Base-by-base conservation (phyloP, 2,797 vertebrate genomes). In the Myotis planiceps region DNA sequence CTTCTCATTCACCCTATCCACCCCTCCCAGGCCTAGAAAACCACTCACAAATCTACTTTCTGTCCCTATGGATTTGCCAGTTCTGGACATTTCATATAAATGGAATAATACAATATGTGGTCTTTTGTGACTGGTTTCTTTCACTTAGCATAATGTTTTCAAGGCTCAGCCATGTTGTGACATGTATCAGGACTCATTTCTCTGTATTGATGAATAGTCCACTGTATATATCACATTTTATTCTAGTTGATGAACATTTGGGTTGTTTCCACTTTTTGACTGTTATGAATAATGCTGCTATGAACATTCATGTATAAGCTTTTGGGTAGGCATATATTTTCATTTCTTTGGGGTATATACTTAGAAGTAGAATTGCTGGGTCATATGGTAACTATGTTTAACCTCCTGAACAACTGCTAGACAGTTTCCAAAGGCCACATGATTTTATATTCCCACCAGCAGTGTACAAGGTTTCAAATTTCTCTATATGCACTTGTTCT, bases 101-200 rank as follows among this genome's bases (percentile, higher is more conserved):
- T 16, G 19, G 45, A 63, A 74, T 86, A 15, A 19, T 12, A 34
- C 0, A 32, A 29, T 45, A 81, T 10, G 25, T 69, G 49, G 37
- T 39, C 34, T 71, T 94, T 86, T 80, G n/a, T 68, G 37, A 90
- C 25, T 72, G 37, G 23, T 29, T 92, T 68, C 81, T 78, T 90
- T 80, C 9, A 12, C 47, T 87, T 68, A 60, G 63, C 21, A 53
- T 32, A 32, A 49, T 84, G 75, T 71, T 93, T 95, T 82, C 80
- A 93, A 81, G n/a, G 63, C 69, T 94, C 25, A 69, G 65, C 42
- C 60, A 68, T 18, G 37, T 29, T 47, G 6, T 5, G 42, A 34
- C n/a, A 92, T 15, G 5, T 60, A 29, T 47, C 29, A 37, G 29
- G 32, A 72, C 25, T 68, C 1, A 53, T 51, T 93, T 53, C 60